Percentiles rank a stretch among this genome's conserved stretches.
Evolutionary conservation across 2,888 invertebrate species (phyloP).

Genomic region (Synergus japonicus): DNA sequence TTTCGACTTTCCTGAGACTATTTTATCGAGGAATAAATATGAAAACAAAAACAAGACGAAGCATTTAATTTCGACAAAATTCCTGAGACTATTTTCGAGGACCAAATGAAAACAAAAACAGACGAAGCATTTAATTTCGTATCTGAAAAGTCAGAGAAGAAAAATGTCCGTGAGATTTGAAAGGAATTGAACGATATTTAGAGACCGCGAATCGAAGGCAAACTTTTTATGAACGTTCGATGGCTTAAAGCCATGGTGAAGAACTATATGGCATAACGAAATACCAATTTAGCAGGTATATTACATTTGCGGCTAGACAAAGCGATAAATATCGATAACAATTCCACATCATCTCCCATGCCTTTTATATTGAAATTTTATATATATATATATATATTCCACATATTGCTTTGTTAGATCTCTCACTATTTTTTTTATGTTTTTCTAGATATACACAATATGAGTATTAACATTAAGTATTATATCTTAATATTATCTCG

Average conservation of each 20-base stretch:
- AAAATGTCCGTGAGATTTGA: constrained; percentile 7
- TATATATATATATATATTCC: no score
- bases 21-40: neutral
- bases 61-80: neutral
- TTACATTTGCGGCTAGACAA: constrained; percentile 4
- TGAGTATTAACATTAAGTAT: no score
- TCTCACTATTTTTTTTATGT: neutral
- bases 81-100: neutral
- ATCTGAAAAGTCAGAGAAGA: neutral
- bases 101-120: neutral
- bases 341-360: neutral
- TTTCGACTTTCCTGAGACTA: neutral
- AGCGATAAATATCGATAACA: constrained; percentile 2
- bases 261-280: neutral
- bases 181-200: neutral
- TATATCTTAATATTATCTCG: neutral
- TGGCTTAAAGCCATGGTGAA: neutral
- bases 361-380: neutral
- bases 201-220: neutral
- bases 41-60: neutral
- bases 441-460: neutral
- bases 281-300: constrained; percentile 5
- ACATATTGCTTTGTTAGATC: neutral
- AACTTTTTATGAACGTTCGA: neutral
- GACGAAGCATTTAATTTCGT: neutral